A percentile compares a stretch with the other conserved stretches of the same genome.
These are phyloP conservation scores for Heliconius hewitsoni DNA, from an alignment of 1,140 invertebrate species.

Conservation along the genomic window DNA sequence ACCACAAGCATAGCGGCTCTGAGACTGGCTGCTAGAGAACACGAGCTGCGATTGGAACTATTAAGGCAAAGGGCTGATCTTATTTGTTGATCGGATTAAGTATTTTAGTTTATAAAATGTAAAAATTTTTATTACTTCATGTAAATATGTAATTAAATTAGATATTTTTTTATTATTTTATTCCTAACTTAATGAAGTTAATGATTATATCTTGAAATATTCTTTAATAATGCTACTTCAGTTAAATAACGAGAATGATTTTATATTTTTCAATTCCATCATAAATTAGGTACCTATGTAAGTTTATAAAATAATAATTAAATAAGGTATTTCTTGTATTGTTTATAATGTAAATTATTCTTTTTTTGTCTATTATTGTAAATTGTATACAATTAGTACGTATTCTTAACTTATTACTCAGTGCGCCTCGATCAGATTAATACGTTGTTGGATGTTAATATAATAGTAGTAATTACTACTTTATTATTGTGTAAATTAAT, in stretches of 20 bases:
- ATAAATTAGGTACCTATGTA: too few species aligned
- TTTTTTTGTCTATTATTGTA: background rate
- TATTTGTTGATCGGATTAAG: slow-evolving; percentile 58
- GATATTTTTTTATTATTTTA: background rate
- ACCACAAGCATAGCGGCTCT: slow-evolving; percentile 95
- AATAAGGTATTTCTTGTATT: too few species aligned
- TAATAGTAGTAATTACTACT: background rate
- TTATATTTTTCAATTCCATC: too few species aligned
- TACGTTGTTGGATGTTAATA: slow-evolving; percentile 7
- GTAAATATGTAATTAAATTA: background rate
- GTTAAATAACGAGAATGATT: too few species aligned
- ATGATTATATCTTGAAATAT: background rate
- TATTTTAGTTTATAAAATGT: background rate
- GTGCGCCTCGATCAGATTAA: slow-evolving; percentile 1
- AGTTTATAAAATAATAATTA: too few species aligned
- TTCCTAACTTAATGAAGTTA: background rate
- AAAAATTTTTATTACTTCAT: background rate
- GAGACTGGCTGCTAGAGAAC: slow-evolving; percentile 94
- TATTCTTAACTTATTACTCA: slow-evolving; percentile 14
- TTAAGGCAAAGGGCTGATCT: slow-evolving; percentile 85
- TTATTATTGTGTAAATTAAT: slow-evolving; percentile 34
- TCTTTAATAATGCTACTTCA: too few species aligned
- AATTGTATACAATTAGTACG: background rate
- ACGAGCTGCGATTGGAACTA: slow-evolving; percentile 93
- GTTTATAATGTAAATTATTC: too few species aligned